Conservation (phyloP, 2,797 vertebrate genomes). For the Rhynchonycteris naso region DNA sequence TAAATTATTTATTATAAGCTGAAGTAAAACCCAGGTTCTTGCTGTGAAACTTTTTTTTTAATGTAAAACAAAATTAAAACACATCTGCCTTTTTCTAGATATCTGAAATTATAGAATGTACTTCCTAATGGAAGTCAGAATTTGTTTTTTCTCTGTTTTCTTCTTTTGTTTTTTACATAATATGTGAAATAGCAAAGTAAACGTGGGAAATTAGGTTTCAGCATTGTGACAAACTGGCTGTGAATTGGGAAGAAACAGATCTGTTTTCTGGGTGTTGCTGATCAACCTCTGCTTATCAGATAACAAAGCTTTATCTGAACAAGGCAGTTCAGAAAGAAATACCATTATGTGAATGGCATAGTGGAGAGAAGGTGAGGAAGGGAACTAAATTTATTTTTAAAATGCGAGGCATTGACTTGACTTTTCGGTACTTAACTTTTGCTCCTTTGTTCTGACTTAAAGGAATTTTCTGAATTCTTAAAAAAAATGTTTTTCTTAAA, state of each 20-base stretch:
- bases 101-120: constrained; percentile 41
- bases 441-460: constrained; percentile 45
- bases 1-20: constrained; percentile 78
- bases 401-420: neutral
- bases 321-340: neutral
- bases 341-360: neutral
- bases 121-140: constrained; percentile 27
- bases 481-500: no score
- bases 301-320: neutral
- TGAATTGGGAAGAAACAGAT: neutral
- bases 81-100: constrained; percentile 55
- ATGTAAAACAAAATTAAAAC: constrained; percentile 12
- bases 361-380: neutral
- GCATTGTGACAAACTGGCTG: neutral
- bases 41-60: constrained; percentile 72
- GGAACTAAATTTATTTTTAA: neutral
- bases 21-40: constrained; percentile 80
- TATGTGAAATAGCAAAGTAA: constrained; percentile 12
- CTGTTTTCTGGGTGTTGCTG: neutral
- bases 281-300: neutral
- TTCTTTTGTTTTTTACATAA: neutral
- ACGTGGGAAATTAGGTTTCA: neutral
- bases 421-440: constrained; percentile 53
- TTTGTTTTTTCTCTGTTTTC: constrained; percentile 32
- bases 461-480: constrained; percentile 26